Evolutionary conservation across 1,140 invertebrate species (phyloP).

Genomic region (Bicyclus anynana): DNA sequence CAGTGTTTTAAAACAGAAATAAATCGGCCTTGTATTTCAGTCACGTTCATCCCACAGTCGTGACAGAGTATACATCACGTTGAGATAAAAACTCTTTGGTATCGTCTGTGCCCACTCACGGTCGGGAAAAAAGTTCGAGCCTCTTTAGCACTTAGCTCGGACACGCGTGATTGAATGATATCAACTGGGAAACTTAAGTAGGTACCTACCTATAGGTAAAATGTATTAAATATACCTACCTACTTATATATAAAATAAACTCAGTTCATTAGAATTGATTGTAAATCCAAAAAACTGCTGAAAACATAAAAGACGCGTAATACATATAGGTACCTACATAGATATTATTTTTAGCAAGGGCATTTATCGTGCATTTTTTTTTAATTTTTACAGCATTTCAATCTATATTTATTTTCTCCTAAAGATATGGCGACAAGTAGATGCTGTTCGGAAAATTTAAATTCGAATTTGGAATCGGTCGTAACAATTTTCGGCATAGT

Average conservation of each 20-base stretch:
- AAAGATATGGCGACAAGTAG: too few species aligned
- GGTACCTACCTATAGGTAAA: neutral
- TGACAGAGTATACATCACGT: conserved; percentile 63
- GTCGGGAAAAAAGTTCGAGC: conserved; percentile 36
- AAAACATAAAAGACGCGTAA: too few species aligned
- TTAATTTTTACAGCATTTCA: too few species aligned
- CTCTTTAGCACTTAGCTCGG: conserved; percentile 56
- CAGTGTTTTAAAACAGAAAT: conserved; percentile 39
- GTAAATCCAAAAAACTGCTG: too few species aligned
- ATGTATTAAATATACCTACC: neutral
- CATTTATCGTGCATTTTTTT: too few species aligned
- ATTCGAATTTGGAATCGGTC: too few species aligned
- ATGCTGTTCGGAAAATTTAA: too few species aligned
- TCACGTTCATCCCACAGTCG: conserved; percentile 61
- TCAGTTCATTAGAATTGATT: too few species aligned
- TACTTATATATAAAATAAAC: neutral
- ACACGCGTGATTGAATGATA: conserved; percentile 49
- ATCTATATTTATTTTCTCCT: too few species aligned
- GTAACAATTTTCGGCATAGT: too few species aligned
- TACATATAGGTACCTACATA: too few species aligned
- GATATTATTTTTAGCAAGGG: too few species aligned
- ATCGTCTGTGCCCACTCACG: conserved; percentile 50
- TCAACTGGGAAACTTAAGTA: conserved; percentile 6
- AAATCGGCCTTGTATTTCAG: conserved; percentile 59
- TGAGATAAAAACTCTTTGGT: conserved; percentile 64